phyloP scores from a whole-genome alignment of 1,140 invertebrate species.

The Pteromalus puparum region DNA sequence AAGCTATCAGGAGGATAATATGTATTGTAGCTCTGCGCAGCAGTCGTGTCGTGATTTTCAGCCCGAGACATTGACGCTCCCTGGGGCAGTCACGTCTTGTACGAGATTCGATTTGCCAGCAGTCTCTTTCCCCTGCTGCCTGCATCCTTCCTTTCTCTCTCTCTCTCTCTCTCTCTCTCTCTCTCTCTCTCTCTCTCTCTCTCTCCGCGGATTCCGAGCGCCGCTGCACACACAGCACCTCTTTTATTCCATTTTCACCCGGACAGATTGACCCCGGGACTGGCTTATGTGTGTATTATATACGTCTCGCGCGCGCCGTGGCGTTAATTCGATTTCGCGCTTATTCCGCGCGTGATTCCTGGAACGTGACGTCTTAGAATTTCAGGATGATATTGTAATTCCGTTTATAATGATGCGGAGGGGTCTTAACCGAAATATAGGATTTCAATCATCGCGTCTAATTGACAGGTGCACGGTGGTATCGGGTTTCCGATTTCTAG shows the following conservation, averaged over 20 bases:
- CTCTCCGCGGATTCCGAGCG: conserved; percentile 18
- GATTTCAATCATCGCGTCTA: neutral
- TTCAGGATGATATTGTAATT: neutral
- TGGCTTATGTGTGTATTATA: neutral
- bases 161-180: conserved; percentile 14
- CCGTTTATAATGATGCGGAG: too few relatives aligned
- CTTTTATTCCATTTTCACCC: conserved; percentile 48
- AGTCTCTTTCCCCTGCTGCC: conserved; percentile 38
- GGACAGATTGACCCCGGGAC: conserved; percentile 32
- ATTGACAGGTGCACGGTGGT: neutral
- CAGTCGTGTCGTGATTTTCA: conserved; percentile 73
- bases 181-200: conserved; percentile 4
- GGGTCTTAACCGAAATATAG: neutral
- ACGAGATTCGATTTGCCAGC: conserved; percentile 71
- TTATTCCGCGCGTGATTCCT: neutral
- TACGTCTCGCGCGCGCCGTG: too few relatives aligned
- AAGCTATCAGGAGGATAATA: conserved; percentile 63
- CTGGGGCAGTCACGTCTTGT: conserved; percentile 72
- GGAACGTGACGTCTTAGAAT: neutral
- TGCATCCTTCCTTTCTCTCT: conserved; percentile 16
- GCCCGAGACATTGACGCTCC: conserved; percentile 67
- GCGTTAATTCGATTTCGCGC: neutral
- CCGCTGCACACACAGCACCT: conserved; percentile 37
- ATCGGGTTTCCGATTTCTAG: neutral
- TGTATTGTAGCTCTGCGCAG: conserved; percentile 63